Evolutionary conservation across 2,113 vertebrate species (phyloP).

Genomic region (Aplodontia rufa): DNA sequence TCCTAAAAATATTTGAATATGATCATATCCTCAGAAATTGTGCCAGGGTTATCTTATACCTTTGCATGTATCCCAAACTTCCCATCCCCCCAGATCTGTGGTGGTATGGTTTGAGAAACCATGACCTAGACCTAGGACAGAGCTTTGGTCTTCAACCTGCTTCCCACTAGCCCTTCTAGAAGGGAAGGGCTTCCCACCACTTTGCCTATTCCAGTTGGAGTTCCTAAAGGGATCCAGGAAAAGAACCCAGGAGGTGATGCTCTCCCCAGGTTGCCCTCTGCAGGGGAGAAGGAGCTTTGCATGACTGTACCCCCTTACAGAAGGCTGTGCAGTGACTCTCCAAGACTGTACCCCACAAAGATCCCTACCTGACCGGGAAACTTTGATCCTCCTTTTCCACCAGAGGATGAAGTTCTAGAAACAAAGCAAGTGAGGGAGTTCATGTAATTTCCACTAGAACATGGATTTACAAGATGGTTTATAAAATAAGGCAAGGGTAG

Average conservation of each 20-base stretch:
- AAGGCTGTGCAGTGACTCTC: neutral
- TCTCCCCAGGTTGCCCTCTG: neutral
- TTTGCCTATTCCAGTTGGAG: neutral
- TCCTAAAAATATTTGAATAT: neutral
- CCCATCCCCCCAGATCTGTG: neutral
- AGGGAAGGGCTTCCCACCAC: neutral
- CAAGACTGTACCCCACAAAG: neutral
- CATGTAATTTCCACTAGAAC: neutral
- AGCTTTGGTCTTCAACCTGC: neutral
- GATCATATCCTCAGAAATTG: neutral
- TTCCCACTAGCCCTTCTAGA: neutral
- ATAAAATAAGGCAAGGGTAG: neutral
- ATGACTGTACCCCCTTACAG: neutral
- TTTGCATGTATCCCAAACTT: neutral
- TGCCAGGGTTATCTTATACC: neutral
- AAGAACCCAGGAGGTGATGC: neutral
- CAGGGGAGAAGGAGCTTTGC: neutral
- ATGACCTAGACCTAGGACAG: neutral
- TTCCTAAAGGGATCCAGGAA: neutral
- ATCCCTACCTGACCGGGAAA: neutral
- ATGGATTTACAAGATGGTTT: neutral
- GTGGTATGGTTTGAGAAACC: neutral
- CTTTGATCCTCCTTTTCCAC: neutral
- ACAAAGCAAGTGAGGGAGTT: neutral
- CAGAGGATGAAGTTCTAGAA: conserved; percentile 8